A percentile compares a stretch with the other conserved stretches of the same genome.
Conservation (phyloP, 1,140 invertebrate genomes). For the Battus philenor region DNA sequence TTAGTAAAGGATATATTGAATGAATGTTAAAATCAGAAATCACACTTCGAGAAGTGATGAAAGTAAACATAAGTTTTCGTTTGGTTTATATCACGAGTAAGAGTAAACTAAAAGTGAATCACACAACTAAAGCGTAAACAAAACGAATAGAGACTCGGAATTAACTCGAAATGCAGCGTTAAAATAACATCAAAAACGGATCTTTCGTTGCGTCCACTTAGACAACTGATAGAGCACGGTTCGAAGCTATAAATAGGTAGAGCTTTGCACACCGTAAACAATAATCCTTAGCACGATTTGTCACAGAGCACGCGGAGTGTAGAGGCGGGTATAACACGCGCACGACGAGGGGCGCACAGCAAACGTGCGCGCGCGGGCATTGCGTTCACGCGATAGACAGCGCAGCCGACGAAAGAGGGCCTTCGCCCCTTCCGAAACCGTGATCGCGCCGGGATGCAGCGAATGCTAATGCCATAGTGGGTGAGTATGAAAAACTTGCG, state of each 20-base stretch:
- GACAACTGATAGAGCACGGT: slow-evolving; percentile 36
- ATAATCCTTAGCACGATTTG: slow-evolving; percentile 45
- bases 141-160: slow-evolving; percentile 42
- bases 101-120: slow-evolving; percentile 44
- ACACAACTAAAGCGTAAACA: slow-evolving; percentile 43
- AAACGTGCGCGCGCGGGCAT: slow-evolving; percentile 59
- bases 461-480: slow-evolving; percentile 49
- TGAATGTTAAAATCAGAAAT: no score
- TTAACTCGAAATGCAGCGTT: slow-evolving; percentile 49
- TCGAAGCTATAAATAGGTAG: slow-evolving; percentile 46
- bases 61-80: slow-evolving; percentile 22
- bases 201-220: slow-evolving; percentile 49
- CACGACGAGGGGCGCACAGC: slow-evolving; percentile 28
- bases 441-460: slow-evolving; percentile 65
- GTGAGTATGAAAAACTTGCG: slow-evolving; percentile 56
- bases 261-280: slow-evolving; percentile 48
- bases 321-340: slow-evolving; percentile 27
- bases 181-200: slow-evolving; percentile 55
- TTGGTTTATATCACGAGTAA: slow-evolving; percentile 35
- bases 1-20: no score
- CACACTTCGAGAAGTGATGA: slow-evolving; percentile 1
- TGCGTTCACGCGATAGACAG: slow-evolving; percentile 56
- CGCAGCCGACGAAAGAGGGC: slow-evolving; percentile 53
- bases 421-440: slow-evolving; percentile 67
- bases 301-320: slow-evolving; percentile 30